Conservation (phyloP, 2,888 invertebrate genomes). For the Drosophila imparisetae region DNA sequence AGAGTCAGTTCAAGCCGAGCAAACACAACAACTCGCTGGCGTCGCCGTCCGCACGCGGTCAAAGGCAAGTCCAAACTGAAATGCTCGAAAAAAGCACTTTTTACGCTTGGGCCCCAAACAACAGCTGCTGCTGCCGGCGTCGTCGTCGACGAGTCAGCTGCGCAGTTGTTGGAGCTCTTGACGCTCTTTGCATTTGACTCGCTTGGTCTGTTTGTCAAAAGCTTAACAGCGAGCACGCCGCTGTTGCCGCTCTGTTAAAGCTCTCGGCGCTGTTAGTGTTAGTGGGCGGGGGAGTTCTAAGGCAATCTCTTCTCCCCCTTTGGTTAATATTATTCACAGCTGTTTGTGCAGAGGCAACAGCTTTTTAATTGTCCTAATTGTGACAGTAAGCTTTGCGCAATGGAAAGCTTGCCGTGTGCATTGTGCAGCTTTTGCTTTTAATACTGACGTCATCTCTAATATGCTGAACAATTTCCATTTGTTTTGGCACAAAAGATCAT, state of each 20-base stretch:
- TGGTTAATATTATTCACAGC: conserved; percentile 39
- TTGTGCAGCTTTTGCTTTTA: conserved; percentile 22
- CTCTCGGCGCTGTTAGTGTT: conserved; percentile 47
- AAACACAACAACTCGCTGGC: conserved; percentile 62
- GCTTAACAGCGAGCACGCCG: conserved; percentile 46
- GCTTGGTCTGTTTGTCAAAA: conserved; percentile 37
- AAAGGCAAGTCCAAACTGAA: conserved; percentile 78
- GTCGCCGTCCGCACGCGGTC: conserved; percentile 75
- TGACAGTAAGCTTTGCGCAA: conserved; percentile 17
- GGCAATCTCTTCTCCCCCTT: conserved; percentile 12
- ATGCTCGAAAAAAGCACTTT: conserved; percentile 55
- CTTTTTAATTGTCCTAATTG: conserved; percentile 51
- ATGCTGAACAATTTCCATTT: background rate
- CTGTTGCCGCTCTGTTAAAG: conserved; percentile 55
- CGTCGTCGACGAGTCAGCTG: conserved; percentile 44
- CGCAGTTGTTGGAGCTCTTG: conserved; percentile 38
- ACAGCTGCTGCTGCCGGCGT: conserved; percentile 42
- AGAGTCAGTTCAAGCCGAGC: conserved; percentile 55
- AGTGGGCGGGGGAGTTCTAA: conserved; percentile 43
- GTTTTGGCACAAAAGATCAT: conserved; percentile 22
- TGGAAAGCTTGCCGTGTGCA: conserved; percentile 25
- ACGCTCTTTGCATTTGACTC: conserved; percentile 56
- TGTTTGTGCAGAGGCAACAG: conserved; percentile 33
- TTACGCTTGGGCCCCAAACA: conserved; percentile 43
- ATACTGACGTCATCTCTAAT: conserved; percentile 49